Evolutionary conservation across 2,113 vertebrate genomes (phyloP).

Genomic region (Hyaena hyaena): DNA sequence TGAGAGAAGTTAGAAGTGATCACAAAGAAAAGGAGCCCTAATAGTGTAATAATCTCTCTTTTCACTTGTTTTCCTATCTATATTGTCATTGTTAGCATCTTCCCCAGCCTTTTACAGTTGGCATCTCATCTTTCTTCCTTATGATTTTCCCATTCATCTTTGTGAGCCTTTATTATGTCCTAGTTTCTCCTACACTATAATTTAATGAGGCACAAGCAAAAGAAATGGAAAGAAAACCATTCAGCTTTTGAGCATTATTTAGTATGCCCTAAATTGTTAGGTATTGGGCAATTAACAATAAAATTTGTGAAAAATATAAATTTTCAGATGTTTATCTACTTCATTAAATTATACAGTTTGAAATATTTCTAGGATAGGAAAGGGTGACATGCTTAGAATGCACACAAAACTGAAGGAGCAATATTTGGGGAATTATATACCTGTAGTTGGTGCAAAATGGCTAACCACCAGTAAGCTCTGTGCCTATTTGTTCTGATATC

Average conservation of each 20-base stretch:
- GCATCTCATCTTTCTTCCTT: slow-evolving; percentile 31
- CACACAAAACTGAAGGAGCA: neutral
- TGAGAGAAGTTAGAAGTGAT: neutral
- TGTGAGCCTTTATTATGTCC: neutral
- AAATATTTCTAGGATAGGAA: slow-evolving; percentile 8
- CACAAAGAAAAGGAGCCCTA: neutral
- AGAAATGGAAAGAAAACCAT: neutral
- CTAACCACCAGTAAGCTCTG: neutral
- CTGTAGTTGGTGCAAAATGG: neutral
- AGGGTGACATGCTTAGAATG: neutral
- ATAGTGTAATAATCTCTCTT: slow-evolving; percentile 12
- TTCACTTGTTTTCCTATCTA: neutral
- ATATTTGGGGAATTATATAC: slow-evolving; percentile 39
- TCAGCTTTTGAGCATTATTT: neutral
- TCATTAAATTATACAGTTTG: slow-evolving; percentile 28
- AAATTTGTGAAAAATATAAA: slow-evolving; percentile 42
- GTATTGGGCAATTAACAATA: slow-evolving; percentile 48
- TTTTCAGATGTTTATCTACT: neutral
- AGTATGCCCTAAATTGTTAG: neutral
- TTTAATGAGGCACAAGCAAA: slow-evolving; percentile 51
- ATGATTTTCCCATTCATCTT: slow-evolving; percentile 34
- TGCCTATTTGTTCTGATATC: slow-evolving; percentile 57
- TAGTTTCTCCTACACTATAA: slow-evolving; percentile 41
- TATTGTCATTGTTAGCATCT: neutral
- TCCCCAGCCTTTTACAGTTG: neutral